These are phyloP conservation scores for Pyrocephalus nanus DNA, from an alignment of 2,797 vertebrate species.

Conservation along the genomic window DNA sequence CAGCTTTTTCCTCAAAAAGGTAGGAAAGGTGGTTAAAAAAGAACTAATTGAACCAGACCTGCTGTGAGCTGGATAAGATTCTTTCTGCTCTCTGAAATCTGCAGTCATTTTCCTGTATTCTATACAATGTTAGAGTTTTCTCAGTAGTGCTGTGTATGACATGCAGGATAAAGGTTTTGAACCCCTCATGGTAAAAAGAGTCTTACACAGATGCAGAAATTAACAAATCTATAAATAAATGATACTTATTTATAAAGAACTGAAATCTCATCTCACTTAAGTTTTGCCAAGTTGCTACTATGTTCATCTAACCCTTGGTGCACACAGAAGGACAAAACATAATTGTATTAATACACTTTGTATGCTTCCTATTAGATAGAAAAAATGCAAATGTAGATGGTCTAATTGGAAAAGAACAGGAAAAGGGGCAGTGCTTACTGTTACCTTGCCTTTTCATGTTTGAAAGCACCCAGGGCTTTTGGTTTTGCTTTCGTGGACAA, in stretches of 20 bases:
- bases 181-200: background rate
- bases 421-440: background rate
- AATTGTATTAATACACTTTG: background rate
- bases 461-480: background rate
- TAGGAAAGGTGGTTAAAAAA: background rate
- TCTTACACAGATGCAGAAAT: background rate
- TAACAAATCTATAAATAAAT: background rate
- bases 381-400: background rate
- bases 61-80: background rate
- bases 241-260: background rate
- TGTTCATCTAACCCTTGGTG: background rate
- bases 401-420: background rate
- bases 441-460: background rate
- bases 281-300: background rate
- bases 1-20: background rate
- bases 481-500: background rate
- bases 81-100: background rate
- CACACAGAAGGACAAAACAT: background rate
- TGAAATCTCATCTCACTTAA: background rate
- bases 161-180: background rate
- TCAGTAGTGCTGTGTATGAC: fast-evolving
- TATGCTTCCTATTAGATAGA: background rate
- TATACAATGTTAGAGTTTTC: background rate
- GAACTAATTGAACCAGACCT: background rate
- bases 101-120: background rate